A percentile compares a stretch with the other conserved stretches of the same genome.
phyloP scores from a whole-genome alignment of 2,888 invertebrate species.

The Epinotia brunnichana region DNA sequence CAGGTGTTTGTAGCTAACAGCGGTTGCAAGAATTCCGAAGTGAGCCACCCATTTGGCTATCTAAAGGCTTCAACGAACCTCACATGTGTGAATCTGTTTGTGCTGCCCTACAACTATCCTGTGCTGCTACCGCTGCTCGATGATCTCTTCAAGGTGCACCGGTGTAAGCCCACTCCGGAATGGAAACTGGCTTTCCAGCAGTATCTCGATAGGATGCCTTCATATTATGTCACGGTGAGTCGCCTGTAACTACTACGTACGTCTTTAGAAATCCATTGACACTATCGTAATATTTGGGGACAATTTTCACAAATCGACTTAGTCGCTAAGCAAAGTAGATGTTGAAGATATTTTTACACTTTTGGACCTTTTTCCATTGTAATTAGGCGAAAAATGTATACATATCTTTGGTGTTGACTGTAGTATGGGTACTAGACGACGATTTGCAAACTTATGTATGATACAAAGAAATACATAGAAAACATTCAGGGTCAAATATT shows the following conservation, averaged over 20 bases:
- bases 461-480: no score
- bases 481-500: no score
- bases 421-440: no score
- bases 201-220: conserved; percentile 98
- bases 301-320: no score
- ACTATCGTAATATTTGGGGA: no score
- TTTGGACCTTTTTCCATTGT: no score
- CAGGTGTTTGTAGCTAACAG: conserved; percentile 95
- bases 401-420: no score
- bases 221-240: conserved; percentile 93
- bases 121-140: conserved; percentile 95
- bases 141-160: conserved; percentile 95
- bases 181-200: conserved; percentile 97
- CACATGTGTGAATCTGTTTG: conserved; percentile 97
- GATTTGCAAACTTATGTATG: no score
- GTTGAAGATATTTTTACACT: no score
- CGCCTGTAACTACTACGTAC: conserved; percentile 30
- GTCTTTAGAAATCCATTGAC: no score
- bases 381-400: no score
- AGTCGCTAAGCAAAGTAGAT: no score
- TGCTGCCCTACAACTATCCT: conserved; percentile 99
- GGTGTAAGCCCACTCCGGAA: conserved; percentile 95
- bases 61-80: conserved; percentile 97
- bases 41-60: conserved; percentile 98
- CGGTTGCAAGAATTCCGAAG: conserved; percentile 90